Base-by-base conservation (phyloP, 2,797 vertebrate genomes). In the Anas bahamensis region DNA sequence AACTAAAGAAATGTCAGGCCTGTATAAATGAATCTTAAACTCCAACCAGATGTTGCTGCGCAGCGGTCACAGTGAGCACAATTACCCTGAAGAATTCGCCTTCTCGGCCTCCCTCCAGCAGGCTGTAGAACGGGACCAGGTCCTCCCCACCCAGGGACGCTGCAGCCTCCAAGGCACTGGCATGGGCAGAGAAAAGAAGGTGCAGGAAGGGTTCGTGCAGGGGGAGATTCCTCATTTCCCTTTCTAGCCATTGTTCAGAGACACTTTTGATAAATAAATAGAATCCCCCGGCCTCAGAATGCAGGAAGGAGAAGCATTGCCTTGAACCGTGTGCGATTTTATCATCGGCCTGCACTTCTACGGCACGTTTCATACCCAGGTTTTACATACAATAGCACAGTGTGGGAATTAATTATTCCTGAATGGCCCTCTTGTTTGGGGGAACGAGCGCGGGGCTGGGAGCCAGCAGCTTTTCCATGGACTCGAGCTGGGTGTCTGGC, bases 61-160 rank as follows among this genome's bases (percentile, higher is more conserved):
- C 46, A 69, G 26, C 0, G 0, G 83, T 93, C 56, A n/a, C 4
- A 0, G 86, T 11, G 69, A 71, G 75, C 35, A 76, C 64, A 95
- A 94, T 98, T 97, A 99, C 99, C 98, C 94, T 98, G 97, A 98
- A 99, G 95, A 99, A 98, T 74, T 95, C 81, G 39, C 99, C 99
- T 55, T 99, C 98, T 97, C 97, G 98, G 88, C 99, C 99, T 7
- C 99, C 99, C 44, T 99, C 96, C 96, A 99, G 91, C 68, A 99
- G 97, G 53, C 79, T 94, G 65, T 99, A 99, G 97, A 99, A 99
- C 0, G 99, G 99, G n/a, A 87, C 70, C 95, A 99, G 48, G 88
- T 98, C 98, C 69, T 98, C 96, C 39, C 99, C 99, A 10, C 99
- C 99, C 46, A 99, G 97, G 31, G 98, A 96, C 56, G 98, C 98